A percentile compares a stretch with the other conserved stretches of the same genome.
phyloP scores from a whole-genome alignment of 2,797 vertebrate genomes.

The Hydrophis major region DNA sequence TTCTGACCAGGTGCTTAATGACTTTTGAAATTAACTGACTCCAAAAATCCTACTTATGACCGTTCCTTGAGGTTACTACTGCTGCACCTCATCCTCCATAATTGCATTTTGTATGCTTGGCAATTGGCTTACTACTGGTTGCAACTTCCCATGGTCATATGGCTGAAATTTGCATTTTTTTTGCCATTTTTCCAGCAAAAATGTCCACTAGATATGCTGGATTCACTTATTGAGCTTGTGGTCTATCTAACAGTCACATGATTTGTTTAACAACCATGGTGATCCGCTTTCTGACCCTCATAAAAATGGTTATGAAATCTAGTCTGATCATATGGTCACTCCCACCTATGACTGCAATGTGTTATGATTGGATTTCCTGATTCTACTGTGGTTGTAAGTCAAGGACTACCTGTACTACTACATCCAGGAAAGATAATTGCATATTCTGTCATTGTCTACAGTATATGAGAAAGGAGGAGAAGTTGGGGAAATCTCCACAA shows the following conservation, averaged over 20 bases:
- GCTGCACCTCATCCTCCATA: not conserved
- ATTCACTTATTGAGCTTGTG: not conserved
- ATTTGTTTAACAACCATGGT: not conserved
- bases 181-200: not conserved
- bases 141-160: not conserved
- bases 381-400: not conserved
- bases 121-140: no score
- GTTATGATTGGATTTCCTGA: not conserved
- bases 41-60: not conserved
- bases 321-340: not conserved
- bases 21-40: not conserved
- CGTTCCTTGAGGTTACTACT: not conserved
- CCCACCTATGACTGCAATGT: not conserved
- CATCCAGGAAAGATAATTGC: not conserved
- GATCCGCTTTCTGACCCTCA: not conserved
- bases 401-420: not conserved
- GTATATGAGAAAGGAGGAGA: not conserved
- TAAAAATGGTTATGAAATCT: not conserved
- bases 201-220: not conserved
- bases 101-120: not conserved
- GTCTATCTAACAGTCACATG: not conserved
- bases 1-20: not conserved
- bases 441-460: not conserved
- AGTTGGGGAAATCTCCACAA: not conserved
- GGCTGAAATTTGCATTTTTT: not conserved